phyloP scores from a whole-genome alignment of 2,888 invertebrate species.

The Lathronympha strigana region DNA sequence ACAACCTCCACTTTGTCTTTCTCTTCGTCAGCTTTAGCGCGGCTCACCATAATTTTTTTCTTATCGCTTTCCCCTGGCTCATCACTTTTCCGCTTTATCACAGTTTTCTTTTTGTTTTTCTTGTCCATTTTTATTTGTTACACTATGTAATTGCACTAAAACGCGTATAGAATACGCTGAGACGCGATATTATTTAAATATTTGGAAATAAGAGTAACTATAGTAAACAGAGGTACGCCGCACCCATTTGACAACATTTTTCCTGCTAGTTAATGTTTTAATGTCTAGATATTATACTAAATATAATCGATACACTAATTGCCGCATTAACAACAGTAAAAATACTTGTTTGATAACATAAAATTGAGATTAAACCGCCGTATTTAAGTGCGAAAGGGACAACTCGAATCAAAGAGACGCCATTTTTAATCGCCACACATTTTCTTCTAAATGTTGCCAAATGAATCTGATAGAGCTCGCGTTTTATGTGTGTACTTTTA shows the following conservation, averaged over 20 bases:
- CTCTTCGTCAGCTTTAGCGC: constrained; percentile 63
- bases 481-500: no score
- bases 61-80: constrained; percentile 72
- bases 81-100: constrained; percentile 78
- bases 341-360: constrained; percentile 52
- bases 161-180: constrained; percentile 48
- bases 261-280: constrained; percentile 31
- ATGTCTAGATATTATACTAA: constrained; percentile 34
- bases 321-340: constrained; percentile 47
- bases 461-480: no score
- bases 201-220: constrained; percentile 43
- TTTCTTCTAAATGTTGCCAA: constrained; percentile 28
- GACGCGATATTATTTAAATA: constrained; percentile 47
- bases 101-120: constrained; percentile 80
- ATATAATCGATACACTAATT: constrained; percentile 42
- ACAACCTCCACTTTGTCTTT: constrained; percentile 76
- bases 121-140: constrained; percentile 78
- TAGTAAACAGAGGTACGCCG: constrained; percentile 55
- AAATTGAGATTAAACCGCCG: constrained; percentile 51
- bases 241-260: constrained; percentile 65
- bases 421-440: constrained; percentile 61
- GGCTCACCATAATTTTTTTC: constrained; percentile 74
- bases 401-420: constrained; percentile 79
- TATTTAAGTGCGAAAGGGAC: constrained; percentile 72
- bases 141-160: constrained; percentile 50